Conservation (phyloP, 1,140 invertebrate genomes). For the Drosophila pectinifera region DNA sequence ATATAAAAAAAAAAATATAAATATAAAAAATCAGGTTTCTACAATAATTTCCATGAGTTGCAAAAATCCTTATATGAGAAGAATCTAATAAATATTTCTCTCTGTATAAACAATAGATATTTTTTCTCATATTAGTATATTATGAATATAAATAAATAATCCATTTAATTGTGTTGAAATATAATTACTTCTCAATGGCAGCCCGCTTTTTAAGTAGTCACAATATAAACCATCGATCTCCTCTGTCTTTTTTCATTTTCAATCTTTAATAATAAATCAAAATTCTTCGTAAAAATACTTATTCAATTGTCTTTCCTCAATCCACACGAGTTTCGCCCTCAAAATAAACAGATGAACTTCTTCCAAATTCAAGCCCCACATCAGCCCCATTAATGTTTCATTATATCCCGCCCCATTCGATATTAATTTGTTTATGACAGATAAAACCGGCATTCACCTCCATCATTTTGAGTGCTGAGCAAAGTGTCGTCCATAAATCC, state of each 20-base stretch:
- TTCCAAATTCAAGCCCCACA: slow-evolving; percentile 12
- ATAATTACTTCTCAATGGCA: too few relatives aligned
- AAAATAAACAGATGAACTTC: slow-evolving; percentile 28
- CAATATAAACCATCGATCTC: too few relatives aligned
- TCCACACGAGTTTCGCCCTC: slow-evolving; percentile 22
- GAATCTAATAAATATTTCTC: neutral
- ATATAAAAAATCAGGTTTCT: neutral
- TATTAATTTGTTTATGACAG: slow-evolving; percentile 67
- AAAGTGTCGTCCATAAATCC: slow-evolving; percentile 48
- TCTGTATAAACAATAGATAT: neutral
- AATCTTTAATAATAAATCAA: slow-evolving; percentile 8
- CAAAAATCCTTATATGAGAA: neutral
- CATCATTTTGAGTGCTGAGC: slow-evolving; percentile 32
- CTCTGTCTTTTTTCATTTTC: neutral
- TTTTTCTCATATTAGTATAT: neutral
- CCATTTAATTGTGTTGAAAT: too few relatives aligned
- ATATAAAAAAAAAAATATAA: neutral
- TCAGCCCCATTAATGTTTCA: slow-evolving; percentile 47
- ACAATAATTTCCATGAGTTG: neutral
- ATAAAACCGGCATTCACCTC: slow-evolving; percentile 31
- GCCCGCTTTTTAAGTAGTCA: too few relatives aligned
- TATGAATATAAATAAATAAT: neutral
- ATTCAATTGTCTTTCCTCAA: slow-evolving; percentile 22
- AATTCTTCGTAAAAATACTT: neutral
- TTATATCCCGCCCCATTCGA: slow-evolving; percentile 19